Conservation (phyloP, 2,888 invertebrate species). For the Polyommatus icarus region DNA sequence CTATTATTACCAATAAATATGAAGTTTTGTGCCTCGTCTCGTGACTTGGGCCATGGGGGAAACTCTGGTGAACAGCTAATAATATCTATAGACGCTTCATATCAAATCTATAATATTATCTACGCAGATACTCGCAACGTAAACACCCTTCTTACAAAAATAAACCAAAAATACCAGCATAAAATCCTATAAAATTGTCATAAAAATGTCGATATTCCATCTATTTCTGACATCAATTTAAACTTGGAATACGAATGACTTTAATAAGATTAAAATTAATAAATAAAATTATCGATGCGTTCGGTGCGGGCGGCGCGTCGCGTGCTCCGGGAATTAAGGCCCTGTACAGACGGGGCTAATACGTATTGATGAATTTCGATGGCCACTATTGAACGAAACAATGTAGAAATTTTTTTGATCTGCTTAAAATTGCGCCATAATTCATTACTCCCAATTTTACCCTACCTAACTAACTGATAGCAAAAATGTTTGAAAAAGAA, state of each 20-base stretch:
- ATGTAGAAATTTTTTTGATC: no score
- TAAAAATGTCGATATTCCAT: neutral
- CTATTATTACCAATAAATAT: no score
- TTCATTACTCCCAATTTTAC: no score
- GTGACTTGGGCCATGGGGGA: no score
- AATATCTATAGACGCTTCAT: no score
- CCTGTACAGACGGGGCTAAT: conserved; percentile 36
- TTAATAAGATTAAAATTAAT: conserved; percentile 52
- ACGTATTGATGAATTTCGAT: neutral
- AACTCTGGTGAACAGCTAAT: no score
- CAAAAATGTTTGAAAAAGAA: no score
- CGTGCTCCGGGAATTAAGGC: conserved; percentile 65
- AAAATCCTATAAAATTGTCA: neutral
- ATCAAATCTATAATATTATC: no score
- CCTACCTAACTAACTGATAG: no score
- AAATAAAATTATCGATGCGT: conserved; percentile 48
- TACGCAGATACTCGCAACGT: neutral
- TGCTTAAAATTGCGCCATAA: no score
- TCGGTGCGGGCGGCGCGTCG: conserved; percentile 58
- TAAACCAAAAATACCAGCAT: neutral
- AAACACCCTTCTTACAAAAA: neutral
- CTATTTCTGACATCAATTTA: conserved; percentile 30
- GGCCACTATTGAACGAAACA: neutral
- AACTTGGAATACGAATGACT: conserved; percentile 24
- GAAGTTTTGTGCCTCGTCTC: no score